Evolutionary conservation across 2,797 vertebrate genomes (phyloP).

Genomic region (Helarctos malayanus): DNA sequence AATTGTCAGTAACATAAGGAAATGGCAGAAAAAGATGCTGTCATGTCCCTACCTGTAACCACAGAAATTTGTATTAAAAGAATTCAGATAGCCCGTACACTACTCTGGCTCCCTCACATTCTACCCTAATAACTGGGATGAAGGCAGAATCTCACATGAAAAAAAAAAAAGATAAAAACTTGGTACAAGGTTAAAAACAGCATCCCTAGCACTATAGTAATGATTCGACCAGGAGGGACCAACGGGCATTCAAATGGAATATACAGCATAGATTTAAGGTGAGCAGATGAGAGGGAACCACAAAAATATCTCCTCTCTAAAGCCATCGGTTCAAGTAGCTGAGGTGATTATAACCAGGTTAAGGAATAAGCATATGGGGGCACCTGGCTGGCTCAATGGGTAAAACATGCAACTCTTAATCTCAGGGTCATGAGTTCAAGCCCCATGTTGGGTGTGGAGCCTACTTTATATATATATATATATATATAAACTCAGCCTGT

Average conservation of each 20-base stretch:
- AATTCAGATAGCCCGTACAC: background rate
- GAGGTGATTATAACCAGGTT: background rate
- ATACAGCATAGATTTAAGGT: background rate
- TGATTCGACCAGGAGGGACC: background rate
- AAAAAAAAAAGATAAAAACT: background rate
- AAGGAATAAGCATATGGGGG: background rate
- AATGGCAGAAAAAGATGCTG: background rate
- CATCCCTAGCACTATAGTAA: background rate
- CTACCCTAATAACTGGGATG: background rate
- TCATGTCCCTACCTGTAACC: background rate
- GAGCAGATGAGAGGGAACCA: background rate
- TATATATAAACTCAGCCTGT: background rate
- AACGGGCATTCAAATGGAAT: too few relatives aligned
- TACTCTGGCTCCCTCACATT: background rate
- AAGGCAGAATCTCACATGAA: background rate
- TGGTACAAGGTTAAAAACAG: background rate
- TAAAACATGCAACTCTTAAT: too few relatives aligned
- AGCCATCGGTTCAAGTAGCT: background rate
- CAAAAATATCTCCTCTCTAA: background rate
- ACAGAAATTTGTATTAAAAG: background rate
- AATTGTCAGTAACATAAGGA: background rate
- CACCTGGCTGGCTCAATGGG: too few relatives aligned
- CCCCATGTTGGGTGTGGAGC: too few relatives aligned
- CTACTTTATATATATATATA: too few relatives aligned
- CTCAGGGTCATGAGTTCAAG: too few relatives aligned